Conservation (phyloP, 2,113 vertebrate genomes). For the Romanogobio albipinnatus region DNA sequence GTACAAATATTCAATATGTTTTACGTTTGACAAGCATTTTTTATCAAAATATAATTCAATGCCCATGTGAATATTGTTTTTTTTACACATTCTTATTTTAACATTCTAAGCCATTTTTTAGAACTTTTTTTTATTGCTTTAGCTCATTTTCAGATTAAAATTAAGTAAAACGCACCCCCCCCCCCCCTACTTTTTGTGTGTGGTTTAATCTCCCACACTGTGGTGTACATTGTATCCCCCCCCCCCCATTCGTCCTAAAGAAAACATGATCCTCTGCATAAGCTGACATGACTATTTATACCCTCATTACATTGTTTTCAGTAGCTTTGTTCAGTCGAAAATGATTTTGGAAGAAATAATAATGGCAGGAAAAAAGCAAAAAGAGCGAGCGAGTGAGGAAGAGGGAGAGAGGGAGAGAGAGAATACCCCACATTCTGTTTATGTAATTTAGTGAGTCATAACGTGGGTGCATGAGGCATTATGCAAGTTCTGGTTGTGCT, state of each 20-base stretch:
- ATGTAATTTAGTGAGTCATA: constrained; percentile 61
- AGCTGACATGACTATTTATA: constrained; percentile 46
- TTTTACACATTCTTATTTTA: background rate
- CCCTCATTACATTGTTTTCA: constrained; percentile 34
- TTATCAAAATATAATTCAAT: too few species aligned
- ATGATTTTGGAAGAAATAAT: constrained; percentile 34
- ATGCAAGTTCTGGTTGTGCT: constrained; percentile 58
- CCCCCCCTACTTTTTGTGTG: background rate
- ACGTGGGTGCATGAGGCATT: constrained; percentile 59
- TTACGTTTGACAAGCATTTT: background rate
- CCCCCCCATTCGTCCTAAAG: constrained; percentile 4
- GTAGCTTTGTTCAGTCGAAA: constrained; percentile 25
- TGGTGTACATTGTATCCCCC: background rate
- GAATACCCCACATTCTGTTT: constrained; percentile 58
- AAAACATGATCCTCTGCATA: constrained; percentile 29
- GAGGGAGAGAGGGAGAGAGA: constrained; percentile 22
- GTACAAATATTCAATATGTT: background rate
- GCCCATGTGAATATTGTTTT: too few species aligned
- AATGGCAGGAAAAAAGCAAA: constrained; percentile 26
- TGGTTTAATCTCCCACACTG: constrained; percentile 6
- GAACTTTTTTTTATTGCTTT: background rate
- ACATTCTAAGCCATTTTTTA: too few species aligned
- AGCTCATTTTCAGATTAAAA: background rate
- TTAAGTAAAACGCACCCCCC: background rate
- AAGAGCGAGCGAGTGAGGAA: background rate